Evolutionary conservation across 2,113 vertebrate genomes (phyloP).

Genomic region (Columba janthina): DNA sequence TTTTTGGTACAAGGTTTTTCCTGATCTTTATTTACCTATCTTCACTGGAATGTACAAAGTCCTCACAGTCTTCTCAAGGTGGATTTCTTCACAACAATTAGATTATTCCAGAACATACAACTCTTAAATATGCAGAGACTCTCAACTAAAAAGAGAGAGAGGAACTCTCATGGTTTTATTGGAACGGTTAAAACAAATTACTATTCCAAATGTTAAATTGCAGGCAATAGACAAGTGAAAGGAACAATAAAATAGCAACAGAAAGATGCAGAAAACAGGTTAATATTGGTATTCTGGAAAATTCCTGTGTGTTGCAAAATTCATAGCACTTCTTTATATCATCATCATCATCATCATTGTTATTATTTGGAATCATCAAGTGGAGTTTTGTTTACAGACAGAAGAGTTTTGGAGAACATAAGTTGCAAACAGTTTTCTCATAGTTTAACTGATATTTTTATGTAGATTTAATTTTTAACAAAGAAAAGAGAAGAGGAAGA

Average conservation of each 20-base stretch:
- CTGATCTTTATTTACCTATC: not conserved
- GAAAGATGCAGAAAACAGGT: not conserved
- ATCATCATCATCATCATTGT: not conserved
- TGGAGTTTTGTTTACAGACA: not conserved
- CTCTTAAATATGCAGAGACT: not conserved
- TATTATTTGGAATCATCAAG: constrained; percentile 19
- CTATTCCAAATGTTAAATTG: constrained; percentile 22
- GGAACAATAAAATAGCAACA: not conserved
- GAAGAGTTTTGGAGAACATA: not conserved
- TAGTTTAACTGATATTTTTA: constrained; percentile 21
- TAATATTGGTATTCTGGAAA: constrained; percentile 18
- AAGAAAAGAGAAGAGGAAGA: no score
- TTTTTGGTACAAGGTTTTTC: not conserved
- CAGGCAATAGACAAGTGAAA: not conserved
- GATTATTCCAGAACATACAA: not conserved
- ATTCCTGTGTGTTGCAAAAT: not conserved
- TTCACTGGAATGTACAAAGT: not conserved
- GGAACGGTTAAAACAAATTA: constrained; percentile 12
- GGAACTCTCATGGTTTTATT: not conserved
- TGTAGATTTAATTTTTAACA: not conserved
- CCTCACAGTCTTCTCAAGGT: not conserved
- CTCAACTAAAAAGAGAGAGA: not conserved
- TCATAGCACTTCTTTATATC: constrained; percentile 15
- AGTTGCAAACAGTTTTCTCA: constrained; percentile 25
- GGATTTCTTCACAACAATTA: not conserved